Evolutionary conservation across 2,113 vertebrate species (phyloP).

Genomic region (Neogobius melanostomus): DNA sequence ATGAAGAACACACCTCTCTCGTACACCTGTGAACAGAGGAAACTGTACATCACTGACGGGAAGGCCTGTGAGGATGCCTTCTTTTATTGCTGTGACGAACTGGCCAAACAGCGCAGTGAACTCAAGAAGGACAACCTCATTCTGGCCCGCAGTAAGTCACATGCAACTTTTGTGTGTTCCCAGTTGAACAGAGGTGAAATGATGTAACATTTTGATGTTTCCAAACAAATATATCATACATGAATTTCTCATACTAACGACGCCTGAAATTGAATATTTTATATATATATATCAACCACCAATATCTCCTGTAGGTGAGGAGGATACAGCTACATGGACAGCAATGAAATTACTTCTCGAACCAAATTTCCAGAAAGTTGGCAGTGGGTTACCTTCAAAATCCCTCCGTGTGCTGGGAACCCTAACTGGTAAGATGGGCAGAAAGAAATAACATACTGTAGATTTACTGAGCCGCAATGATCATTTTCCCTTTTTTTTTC

Average conservation of each 20-base stretch:
- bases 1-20: conserved; percentile 74
- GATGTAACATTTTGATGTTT: too few species aligned
- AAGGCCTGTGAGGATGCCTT: conserved; percentile 74
- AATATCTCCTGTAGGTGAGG: conserved; percentile 43
- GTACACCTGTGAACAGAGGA: conserved; percentile 74
- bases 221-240: too few species aligned
- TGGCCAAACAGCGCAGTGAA: conserved; percentile 24
- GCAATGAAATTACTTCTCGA: conserved; percentile 56
- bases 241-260: too few species aligned
- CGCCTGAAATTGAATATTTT: background rate
- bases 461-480: too few species aligned
- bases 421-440: conserved; percentile 49
- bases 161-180: background rate
- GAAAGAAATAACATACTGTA: too few species aligned
- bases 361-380: conserved; percentile 72
- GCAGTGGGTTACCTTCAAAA: conserved; percentile 59
- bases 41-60: conserved; percentile 71
- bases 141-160: conserved; percentile 68
- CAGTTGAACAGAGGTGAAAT: background rate
- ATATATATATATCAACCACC: background rate
- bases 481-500: too few species aligned
- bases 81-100: conserved; percentile 79
- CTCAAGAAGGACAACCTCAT: conserved; percentile 22
- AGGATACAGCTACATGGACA: conserved; percentile 48
- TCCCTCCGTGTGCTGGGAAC: conserved; percentile 38